Conservation (phyloP, 2,888 invertebrate genomes). For the Ornithoptera alexandrae region DNA sequence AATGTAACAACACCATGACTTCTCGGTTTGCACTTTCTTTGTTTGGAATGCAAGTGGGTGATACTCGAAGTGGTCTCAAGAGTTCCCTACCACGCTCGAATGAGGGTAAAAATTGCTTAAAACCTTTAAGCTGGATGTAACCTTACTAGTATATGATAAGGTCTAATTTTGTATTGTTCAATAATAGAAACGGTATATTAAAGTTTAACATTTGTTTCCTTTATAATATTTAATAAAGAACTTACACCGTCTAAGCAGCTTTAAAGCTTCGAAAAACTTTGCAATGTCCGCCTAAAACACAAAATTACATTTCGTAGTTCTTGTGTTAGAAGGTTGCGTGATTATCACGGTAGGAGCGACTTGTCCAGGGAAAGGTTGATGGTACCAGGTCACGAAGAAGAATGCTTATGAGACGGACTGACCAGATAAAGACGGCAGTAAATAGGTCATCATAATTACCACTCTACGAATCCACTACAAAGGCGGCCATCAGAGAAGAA, state of each 20-base stretch:
- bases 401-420: too few species aligned
- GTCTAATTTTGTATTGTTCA: neutral
- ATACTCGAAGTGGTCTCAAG: slow-evolving; percentile 1
- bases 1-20: neutral
- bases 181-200: neutral
- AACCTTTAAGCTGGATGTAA: neutral
- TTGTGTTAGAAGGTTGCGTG: too few species aligned
- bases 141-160: neutral
- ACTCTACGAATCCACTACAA: too few species aligned
- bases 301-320: too few species aligned
- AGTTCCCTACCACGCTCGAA: neutral
- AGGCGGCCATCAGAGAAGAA: too few species aligned
- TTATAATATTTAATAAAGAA: neutral
- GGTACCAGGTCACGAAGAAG: too few species aligned
- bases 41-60: slow-evolving; percentile 2
- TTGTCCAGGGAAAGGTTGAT: too few species aligned
- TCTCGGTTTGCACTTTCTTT: neutral
- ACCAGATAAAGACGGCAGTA: too few species aligned
- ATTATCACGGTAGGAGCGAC: too few species aligned
- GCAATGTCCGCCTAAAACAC: too few species aligned
- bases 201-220: neutral
- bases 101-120: neutral
- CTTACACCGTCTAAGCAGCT: neutral
- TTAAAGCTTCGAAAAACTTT: neutral
- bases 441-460: too few species aligned